A percentile compares a stretch with the other conserved stretches of the same genome.
Conservation (phyloP, 1,140 invertebrate species). For the Pachyrhynchus sulphureomaculatus region DNA sequence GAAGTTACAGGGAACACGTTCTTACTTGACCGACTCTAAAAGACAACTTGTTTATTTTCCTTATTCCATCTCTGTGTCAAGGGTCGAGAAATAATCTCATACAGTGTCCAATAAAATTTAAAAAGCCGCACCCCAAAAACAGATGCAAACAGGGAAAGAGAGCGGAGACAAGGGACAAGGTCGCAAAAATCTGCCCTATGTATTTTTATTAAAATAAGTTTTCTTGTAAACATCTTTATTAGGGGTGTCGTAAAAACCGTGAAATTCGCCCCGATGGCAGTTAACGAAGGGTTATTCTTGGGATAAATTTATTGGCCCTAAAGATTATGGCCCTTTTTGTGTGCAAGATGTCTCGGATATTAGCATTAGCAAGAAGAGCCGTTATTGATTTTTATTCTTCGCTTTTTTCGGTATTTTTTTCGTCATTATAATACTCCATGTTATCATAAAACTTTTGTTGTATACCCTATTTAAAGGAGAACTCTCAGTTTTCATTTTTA, state of each 20-base stretch:
- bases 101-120: too few species aligned
- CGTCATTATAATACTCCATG: too few species aligned
- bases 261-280: constrained; percentile 1
- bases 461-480: too few species aligned
- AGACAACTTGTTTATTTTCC: too few species aligned
- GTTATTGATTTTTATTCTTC: neutral
- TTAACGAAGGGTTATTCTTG: neutral
- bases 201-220: neutral
- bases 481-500: too few species aligned
- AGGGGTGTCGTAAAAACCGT: constrained; percentile 5
- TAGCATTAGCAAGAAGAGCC: neutral
- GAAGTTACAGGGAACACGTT: too few species aligned
- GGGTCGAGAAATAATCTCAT: too few species aligned
- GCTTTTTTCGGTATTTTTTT: too few species aligned
- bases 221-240: constrained; percentile 12
- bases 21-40: too few species aligned
- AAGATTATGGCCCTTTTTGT: constrained; percentile 2
- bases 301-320: constrained; percentile 11
- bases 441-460: too few species aligned
- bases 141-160: neutral
- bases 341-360: constrained; percentile 3
- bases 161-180: neutral
- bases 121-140: too few species aligned
- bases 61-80: too few species aligned
- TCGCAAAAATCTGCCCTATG: neutral